Conservation (phyloP, 1,140 invertebrate species). For the Ctenoplectra terminalis region DNA sequence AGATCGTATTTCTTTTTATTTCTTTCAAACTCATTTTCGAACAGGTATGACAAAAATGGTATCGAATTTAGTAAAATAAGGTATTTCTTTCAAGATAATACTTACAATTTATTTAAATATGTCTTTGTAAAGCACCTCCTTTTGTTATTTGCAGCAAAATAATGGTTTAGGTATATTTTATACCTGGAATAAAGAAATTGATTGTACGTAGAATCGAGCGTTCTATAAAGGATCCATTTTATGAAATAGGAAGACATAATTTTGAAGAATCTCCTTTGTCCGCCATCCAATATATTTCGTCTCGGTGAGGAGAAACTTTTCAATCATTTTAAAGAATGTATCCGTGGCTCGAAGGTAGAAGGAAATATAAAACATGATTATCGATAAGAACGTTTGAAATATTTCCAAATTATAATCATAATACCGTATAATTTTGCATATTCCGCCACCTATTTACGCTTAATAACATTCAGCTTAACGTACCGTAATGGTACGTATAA, state of each 20-base stretch:
- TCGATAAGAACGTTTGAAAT: not conserved
- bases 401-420: not conserved
- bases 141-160: not conserved
- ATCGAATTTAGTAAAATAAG: not conserved
- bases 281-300: not conserved
- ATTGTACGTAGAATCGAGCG: not conserved
- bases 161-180: not conserved
- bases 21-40: not conserved
- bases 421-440: too few species aligned
- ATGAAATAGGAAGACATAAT: not conserved
- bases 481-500: not conserved
- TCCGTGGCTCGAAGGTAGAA: not conserved
- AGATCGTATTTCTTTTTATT: too few species aligned
- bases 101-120: not conserved
- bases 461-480: too few species aligned
- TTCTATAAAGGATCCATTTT: not conserved
- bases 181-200: not conserved
- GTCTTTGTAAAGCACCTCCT: not conserved
- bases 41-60: too few species aligned
- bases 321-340: not conserved
- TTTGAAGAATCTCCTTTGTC: not conserved
- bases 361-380: not conserved
- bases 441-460: too few species aligned
- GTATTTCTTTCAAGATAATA: too few species aligned
- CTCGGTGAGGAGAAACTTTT: not conserved